Evolutionary conservation across 1,140 invertebrate genomes (phyloP).

Genomic region (Eubasilissa regina): DNA sequence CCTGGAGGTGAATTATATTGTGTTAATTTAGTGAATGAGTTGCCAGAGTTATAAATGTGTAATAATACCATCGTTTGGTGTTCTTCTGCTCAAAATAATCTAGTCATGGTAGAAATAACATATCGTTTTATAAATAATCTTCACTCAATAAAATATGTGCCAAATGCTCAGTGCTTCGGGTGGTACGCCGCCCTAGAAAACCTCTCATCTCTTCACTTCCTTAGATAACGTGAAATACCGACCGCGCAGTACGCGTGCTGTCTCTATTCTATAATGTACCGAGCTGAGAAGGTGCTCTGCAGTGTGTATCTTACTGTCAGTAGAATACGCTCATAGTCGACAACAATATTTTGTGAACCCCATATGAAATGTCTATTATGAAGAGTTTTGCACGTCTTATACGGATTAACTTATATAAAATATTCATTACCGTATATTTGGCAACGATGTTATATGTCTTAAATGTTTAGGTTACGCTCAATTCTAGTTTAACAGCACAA

Average conservation of each 20-base stretch:
- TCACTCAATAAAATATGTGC: conserved; percentile 53
- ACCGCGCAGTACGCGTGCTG: background rate
- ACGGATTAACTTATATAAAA: background rate
- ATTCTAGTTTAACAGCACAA: conserved; percentile 21
- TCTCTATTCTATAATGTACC: conserved; percentile 17
- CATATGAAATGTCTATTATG: conserved; percentile 23
- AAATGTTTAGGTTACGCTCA: conserved; percentile 44
- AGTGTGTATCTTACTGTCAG: background rate
- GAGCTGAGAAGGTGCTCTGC: conserved; percentile 21
- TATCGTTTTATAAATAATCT: conserved; percentile 55
- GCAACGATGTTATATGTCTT: conserved; percentile 46
- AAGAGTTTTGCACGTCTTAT: conserved; percentile 16
- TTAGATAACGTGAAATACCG: background rate
- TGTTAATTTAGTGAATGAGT: background rate
- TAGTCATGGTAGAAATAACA: conserved; percentile 61
- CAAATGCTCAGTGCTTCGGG: conserved; percentile 41
- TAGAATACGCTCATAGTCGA: conserved; percentile 21
- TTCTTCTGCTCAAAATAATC: conserved; percentile 59
- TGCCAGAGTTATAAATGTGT: conserved; percentile 12
- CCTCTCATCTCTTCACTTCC: background rate
- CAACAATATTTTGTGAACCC: conserved; percentile 21
- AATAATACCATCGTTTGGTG: conserved; percentile 15
- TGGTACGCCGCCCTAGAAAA: background rate
- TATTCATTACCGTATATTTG: conserved; percentile 13
- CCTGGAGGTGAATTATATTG: no score